Percentiles rank a stretch among this genome's conserved stretches.
Conservation (phyloP, 2,113 vertebrate species). For the Ramphastos sulfuratus region DNA sequence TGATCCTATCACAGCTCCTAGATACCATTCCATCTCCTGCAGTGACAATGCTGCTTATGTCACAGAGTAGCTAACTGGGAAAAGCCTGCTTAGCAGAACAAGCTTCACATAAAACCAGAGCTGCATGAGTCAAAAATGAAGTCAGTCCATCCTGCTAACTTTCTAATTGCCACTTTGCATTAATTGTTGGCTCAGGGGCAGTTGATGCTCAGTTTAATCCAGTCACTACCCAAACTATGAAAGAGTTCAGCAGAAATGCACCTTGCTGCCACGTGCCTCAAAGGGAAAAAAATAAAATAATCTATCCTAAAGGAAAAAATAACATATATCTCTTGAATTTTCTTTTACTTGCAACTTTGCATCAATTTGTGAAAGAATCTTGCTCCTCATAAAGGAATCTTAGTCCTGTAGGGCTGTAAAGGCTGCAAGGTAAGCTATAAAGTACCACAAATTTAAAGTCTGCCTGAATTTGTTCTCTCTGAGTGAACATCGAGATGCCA, state of each 20-base stretch:
- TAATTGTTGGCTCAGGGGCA: not conserved
- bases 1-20: not conserved
- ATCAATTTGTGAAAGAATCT: not conserved
- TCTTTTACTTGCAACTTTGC: not conserved
- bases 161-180: not conserved
- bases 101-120: not conserved
- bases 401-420: not conserved
- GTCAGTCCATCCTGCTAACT: not conserved
- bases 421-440: not conserved
- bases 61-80: not conserved
- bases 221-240: not conserved
- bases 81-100: not conserved
- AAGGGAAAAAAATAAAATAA: not conserved
- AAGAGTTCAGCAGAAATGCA: not conserved
- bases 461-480: not conserved
- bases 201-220: not conserved
- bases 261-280: not conserved
- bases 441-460: not conserved
- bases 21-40: not conserved
- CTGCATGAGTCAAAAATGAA: not conserved
- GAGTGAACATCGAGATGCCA: not conserved
- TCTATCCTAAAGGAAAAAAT: no score
- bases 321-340: not conserved
- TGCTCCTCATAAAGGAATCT: not conserved
- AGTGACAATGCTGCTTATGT: not conserved